Base-by-base conservation (phyloP, 2,113 vertebrate species). In the Tautogolabrus adspersus region DNA sequence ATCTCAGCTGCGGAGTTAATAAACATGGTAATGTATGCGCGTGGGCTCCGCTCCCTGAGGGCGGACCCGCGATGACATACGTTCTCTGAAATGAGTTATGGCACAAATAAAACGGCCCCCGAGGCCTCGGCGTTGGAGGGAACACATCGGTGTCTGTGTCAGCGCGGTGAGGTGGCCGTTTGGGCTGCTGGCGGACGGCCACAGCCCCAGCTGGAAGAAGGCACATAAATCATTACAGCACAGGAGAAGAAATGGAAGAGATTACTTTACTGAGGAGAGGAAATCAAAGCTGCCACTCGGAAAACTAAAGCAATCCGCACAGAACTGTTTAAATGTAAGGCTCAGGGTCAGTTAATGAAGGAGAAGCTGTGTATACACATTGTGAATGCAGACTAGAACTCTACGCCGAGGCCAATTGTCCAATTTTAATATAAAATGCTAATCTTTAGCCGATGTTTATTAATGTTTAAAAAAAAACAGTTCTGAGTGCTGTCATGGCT, bases 21-120 rank as follows among this genome's bases (percentile, higher is more conserved):
- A 84, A 90, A 89, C 74, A 92, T 93, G 89, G 52, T 79, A 91
- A 92, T 90, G 74, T 85, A 69, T 67, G 72, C 71, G 10, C 12
- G 22, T 42, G 68, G 87, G 81, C 38, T 52, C 26, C 3, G 6
- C 73, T 77, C 84, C 89, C 80, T 67, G 54, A 71, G 77, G 77
- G 54, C 61, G 66, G 66, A 77, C 75, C 72, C 16, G 30, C 59
- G 42, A 73, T 74, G 72, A 86, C 81, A 86, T 77, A 72, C 49
- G 66, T 70, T 87, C 61, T 76, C 66, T 10, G 66, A 85, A 88
- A 93, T 91, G 87, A 91, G 78, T 91, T 88, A 88, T 90, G 90
- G 81, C 79, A 85, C 82, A 85, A 88, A 89, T 86, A 84, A 89
- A 91, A 83, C 16, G 85, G 83, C 57, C 83, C 86, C 87, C 2